Evolutionary conservation across 2,797 vertebrate species (phyloP).

Genomic region (Halcyon leucocephala): DNA sequence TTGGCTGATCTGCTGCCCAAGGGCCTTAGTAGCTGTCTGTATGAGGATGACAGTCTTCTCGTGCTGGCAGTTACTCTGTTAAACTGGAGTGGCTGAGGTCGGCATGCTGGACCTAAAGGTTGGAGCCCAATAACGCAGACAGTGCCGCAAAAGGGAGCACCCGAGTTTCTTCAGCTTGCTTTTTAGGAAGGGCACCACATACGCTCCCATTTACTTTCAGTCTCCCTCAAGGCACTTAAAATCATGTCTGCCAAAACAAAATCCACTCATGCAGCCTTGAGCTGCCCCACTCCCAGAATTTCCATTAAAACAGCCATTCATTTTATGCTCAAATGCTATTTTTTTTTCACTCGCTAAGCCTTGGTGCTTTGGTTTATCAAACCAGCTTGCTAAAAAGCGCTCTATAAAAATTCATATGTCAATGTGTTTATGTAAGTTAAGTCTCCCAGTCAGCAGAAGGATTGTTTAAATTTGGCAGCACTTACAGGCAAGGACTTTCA

Average conservation of each 20-base stretch:
- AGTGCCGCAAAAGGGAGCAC: background rate
- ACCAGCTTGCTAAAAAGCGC: background rate
- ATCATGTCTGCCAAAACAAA: background rate
- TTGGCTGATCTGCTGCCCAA: background rate
- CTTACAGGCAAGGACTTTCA: background rate
- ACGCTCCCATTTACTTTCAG: background rate
- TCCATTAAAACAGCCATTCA: background rate
- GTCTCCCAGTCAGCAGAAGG: background rate
- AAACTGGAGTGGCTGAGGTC: background rate
- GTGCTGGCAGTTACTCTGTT: background rate
- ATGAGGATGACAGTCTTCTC: background rate
- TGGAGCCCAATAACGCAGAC: background rate
- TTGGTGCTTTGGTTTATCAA: background rate
- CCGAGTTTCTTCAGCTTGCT: background rate
- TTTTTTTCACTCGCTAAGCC: background rate
- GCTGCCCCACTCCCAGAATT: background rate
- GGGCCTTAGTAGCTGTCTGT: background rate
- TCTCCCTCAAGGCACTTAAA: background rate
- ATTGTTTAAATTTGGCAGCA: constrained; percentile 28
- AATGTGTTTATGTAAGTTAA: constrained; percentile 14
- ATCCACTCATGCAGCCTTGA: background rate
- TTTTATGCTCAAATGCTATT: background rate
- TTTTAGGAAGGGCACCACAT: background rate
- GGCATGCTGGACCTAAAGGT: background rate
- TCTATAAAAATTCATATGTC: background rate